Base-by-base conservation (phyloP, 2,113 vertebrate genomes). In the Salvelinus alpinus region DNA sequence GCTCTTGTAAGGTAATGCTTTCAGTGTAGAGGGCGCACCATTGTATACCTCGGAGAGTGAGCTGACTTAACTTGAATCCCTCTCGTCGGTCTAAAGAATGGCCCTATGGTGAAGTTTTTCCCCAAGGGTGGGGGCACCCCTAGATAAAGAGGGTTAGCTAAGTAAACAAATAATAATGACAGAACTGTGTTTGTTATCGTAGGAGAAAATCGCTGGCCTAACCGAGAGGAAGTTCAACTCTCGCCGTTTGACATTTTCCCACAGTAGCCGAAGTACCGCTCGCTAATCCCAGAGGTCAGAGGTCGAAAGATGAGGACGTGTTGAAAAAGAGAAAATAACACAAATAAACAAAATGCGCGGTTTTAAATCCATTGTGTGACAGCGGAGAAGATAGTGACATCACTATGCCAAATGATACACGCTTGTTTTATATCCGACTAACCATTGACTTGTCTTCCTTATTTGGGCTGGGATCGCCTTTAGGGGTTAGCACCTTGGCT, bases 101-200 rank as follows among this genome's bases (percentile, higher is more conserved):
- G 14, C 25, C 64, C 51, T 54, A 12, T 29, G 25, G 14, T 44
- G 27, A 66, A 62, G 81, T 1, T 72, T 74, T 2, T 59, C 34
- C 34, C 77, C 80, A 27, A 84, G 84, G 84, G 70, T 66, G 51
- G 48, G 48, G 79, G 64, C 73, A 13, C 79, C 77, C 86, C 89
- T 80, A 85, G 87, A 88, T 90, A 89, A 86, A 88, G 76, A 77
- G 82, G 78, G 77, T 81, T 86, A 85, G 75, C 85, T 79, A 81
- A 83, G 83, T 82, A 89, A 87, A 87, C 83, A 88, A 85, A 78
- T 84, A 86, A 80, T 87, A 74, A 88, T 24, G 66, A 85, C 74
- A 70, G 77, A 86, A 85, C 85, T 78, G 85, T 71, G 84, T 84
- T 84, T 90, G 89, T 86, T 89, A 82, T 90, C 89, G 86, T 89